Evolutionary conservation across 2,888 invertebrate genomes (phyloP).

Genomic region (Tillus elongatus): DNA sequence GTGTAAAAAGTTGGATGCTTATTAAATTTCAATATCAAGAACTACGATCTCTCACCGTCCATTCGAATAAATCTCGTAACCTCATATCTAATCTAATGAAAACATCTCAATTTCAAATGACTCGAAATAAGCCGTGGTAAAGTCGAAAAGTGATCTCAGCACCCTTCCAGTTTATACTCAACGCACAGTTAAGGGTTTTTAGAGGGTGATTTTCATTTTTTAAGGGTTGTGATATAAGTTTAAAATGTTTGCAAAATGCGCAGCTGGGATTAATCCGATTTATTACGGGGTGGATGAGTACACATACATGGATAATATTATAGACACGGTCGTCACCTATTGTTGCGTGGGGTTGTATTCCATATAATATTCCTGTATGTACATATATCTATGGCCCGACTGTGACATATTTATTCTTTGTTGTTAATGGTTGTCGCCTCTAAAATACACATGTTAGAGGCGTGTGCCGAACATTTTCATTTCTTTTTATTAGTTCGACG

Average conservation of each 20-base stretch:
- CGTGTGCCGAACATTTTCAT: conserved; percentile 25
- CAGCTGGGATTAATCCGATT: conserved; percentile 43
- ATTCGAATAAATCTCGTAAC: no score
- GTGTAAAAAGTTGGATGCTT: no score
- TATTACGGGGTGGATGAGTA: conserved; percentile 35
- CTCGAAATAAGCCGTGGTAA: conserved; percentile 29
- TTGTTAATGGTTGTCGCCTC: conserved; percentile 30
- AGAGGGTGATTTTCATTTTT: conserved; percentile 16
- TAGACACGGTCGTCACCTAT: conserved; percentile 28
- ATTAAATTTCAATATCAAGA: no score
- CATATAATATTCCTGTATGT: no score
- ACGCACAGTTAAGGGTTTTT: conserved; percentile 3
- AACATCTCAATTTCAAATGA: conserved; percentile 35
- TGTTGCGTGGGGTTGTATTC: conserved; percentile 23
- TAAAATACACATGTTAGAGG: conserved; percentile 37
- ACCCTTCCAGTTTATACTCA: neutral
- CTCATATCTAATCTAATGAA: conserved; percentile 26
- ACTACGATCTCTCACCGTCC: no score
- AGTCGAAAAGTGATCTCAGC: conserved; percentile 11
- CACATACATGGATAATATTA: no score
- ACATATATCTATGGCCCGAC: conserved; percentile 12
- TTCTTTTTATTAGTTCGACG: conserved; percentile 7
- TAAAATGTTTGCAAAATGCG: conserved; percentile 39
- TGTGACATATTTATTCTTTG: conserved; percentile 34
- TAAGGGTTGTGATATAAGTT: conserved; percentile 30